Evolutionary conservation across 30 jellyfish, hydroid and myxozoan species (phyloP).

Genomic region (Aurelia sp.): DNA sequence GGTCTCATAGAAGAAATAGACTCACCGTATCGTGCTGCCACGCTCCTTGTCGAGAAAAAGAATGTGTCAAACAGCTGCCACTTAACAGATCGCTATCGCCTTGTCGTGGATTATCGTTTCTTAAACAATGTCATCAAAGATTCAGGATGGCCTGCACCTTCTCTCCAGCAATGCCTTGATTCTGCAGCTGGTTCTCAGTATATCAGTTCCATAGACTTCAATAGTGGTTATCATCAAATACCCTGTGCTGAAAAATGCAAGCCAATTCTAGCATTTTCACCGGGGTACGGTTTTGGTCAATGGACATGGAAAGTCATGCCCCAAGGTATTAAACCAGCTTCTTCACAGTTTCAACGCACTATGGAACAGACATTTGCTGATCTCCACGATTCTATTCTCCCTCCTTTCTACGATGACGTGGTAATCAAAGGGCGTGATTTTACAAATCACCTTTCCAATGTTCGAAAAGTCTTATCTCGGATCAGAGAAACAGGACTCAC

Average conservation of each 20-base stretch:
- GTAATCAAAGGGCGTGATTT: no score
- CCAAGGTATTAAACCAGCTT: no score
- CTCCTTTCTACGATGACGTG: no score
- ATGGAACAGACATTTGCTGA: no score
- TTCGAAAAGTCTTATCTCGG: background rate
- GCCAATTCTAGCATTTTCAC: background rate
- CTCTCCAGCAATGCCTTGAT: conserved; percentile 58
- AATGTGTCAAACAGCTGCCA: conserved; percentile 40
- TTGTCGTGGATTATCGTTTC: conserved; percentile 57
- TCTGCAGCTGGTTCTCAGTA: conserved; percentile 35
- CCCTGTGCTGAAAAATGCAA: conserved; percentile 10
- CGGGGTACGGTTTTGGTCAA: no score
- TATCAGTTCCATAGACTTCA: conserved; percentile 31
- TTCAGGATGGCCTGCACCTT: conserved; percentile 64
- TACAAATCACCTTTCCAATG: no score
- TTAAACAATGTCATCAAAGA: conserved; percentile 44
- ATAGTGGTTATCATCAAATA: conserved; percentile 40
- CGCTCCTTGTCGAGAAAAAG: conserved; percentile 32
- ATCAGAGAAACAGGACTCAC: conserved; percentile 18
- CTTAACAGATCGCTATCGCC: conserved; percentile 35
- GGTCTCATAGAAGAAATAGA: conserved; percentile 29
- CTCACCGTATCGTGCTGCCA: conserved; percentile 58
- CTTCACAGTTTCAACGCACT: no score
- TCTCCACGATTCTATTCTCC: no score
- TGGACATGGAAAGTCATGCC: no score